phyloP scores from a whole-genome alignment of 1,140 invertebrate genomes.

The Panagrolaimus sp. region DNA sequence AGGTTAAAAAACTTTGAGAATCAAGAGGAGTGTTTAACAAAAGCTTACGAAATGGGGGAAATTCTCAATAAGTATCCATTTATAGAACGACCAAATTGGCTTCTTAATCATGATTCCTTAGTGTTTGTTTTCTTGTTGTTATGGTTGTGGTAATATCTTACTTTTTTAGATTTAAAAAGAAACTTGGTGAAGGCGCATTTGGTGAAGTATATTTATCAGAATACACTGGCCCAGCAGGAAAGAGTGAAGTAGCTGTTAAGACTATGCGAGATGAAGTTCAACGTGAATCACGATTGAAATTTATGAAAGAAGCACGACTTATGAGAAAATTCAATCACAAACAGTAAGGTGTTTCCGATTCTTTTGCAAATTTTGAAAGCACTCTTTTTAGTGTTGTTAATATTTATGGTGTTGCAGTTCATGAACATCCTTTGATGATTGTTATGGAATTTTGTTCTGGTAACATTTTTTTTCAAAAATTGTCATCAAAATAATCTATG shows the following conservation, averaged over 20 bases:
- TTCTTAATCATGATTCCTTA: constrained; percentile 47
- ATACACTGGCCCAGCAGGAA: constrained; percentile 13
- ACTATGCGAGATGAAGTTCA: constrained; percentile 41
- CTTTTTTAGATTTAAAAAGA: constrained; percentile 22
- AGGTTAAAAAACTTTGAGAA: too few relatives aligned
- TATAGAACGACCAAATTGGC: constrained; percentile 43
- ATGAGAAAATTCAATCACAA: constrained; percentile 36
- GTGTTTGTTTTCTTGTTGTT: constrained; percentile 4
- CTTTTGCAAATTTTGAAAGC: background rate
- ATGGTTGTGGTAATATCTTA: background rate
- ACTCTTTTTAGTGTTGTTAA: constrained; percentile 58
- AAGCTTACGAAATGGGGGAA: too few relatives aligned
- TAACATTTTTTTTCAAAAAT: too few relatives aligned
- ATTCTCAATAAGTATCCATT: too few relatives aligned
- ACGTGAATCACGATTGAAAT: constrained; percentile 29
- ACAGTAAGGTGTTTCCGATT: constrained; percentile 11
- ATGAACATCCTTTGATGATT: constrained; percentile 56
- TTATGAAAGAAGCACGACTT: constrained; percentile 43
- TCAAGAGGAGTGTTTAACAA: too few relatives aligned
- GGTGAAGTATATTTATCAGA: constrained; percentile 39
- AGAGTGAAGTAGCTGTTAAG: constrained; percentile 33
- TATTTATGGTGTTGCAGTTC: constrained; percentile 60
- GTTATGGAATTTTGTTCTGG: constrained; percentile 45
- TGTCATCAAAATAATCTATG: too few relatives aligned
- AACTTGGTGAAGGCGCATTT: constrained; percentile 44